Evolutionary conservation across 2,888 invertebrate genomes (phyloP), one percentile per base, ranked within the genome.

Genomic region (Acleris cristana): DNA sequence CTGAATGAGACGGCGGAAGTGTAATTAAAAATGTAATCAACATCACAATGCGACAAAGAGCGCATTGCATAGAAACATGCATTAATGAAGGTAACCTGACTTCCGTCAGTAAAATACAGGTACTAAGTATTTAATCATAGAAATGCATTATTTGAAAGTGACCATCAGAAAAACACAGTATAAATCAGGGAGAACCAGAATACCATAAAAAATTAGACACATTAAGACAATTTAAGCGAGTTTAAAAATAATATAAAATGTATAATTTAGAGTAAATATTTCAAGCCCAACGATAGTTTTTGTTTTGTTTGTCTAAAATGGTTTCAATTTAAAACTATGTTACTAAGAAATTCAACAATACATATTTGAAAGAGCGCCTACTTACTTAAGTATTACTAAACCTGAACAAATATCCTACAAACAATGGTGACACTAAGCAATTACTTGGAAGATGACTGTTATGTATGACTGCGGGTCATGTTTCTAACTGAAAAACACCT

Each of bases 11-110:
- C 49, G 5, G 49, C 63, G 63, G 55, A 63, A 56, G 49, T 61
- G 40, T n/a, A 56, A 64, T 64, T 64, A 64, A 64, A 64, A 64
- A 56, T 56, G 23, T 51, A 64, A 64, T 56, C 56, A 56, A 26
- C 49, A 21, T 48, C 63, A 56, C 55, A 56, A 56, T 49, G 56
- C 56, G 21, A 40, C 34, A 64, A 64, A 63, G 55, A 18, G n/a
- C 21, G 18, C 30, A 45, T 30, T 48, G 45, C 48, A 30, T 30
- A 26, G n/a, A 26, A 54, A 54, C 45, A 16, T 30, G 8, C n/a
- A 40, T 16, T n/a, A 7, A 55, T 61, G 49, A 48, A 58, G 18
- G 19, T 51, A 3, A 12, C 21, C 19, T 44, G 7, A 51, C 59
- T 60, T 60, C 59, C 59, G 51, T 34, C 51, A 40, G 14, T 40